These are phyloP conservation scores for Troides helena DNA, from an alignment of 2,888 invertebrate genomes.

Conservation along the genomic window DNA sequence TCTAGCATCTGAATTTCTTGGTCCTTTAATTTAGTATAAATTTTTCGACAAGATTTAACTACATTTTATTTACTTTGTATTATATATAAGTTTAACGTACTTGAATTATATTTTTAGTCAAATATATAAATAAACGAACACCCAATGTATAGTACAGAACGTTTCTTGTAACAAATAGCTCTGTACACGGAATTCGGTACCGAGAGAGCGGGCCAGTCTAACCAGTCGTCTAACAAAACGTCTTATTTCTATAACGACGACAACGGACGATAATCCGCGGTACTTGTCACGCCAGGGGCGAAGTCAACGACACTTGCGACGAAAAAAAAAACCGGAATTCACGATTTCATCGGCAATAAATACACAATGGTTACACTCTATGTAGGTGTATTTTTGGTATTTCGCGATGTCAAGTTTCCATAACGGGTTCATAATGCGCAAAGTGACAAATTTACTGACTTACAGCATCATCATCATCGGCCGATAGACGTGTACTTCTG, in stretches of 20 bases:
- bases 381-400: slow-evolving; percentile 3
- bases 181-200: not conserved
- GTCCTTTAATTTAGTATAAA: too few relatives aligned
- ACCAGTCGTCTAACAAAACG: slow-evolving; percentile 34
- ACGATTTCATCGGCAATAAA: slow-evolving; percentile 25
- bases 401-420: slow-evolving; percentile 10
- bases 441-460: not conserved
- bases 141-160: too few relatives aligned
- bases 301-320: slow-evolving; percentile 21
- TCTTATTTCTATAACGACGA: slow-evolving; percentile 35
- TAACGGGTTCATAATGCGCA: slow-evolving; percentile 1
- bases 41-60: too few relatives aligned
- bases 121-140: too few relatives aligned
- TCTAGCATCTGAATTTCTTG: too few relatives aligned
- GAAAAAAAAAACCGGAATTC: slow-evolving; percentile 28
- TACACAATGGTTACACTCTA: slow-evolving; percentile 23
- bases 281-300: slow-evolving; percentile 22
- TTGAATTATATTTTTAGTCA: too few relatives aligned
- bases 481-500: too few relatives aligned
- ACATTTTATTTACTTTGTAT: too few relatives aligned
- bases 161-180: not conserved
- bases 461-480: not conserved
- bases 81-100: too few relatives aligned
- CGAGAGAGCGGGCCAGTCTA: not conserved
- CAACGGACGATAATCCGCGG: slow-evolving; percentile 26